Percentiles rank a stretch among this genome's conserved stretches.
Conservation (phyloP, 2,113 vertebrate species). For the Lycaon pictus region DNA sequence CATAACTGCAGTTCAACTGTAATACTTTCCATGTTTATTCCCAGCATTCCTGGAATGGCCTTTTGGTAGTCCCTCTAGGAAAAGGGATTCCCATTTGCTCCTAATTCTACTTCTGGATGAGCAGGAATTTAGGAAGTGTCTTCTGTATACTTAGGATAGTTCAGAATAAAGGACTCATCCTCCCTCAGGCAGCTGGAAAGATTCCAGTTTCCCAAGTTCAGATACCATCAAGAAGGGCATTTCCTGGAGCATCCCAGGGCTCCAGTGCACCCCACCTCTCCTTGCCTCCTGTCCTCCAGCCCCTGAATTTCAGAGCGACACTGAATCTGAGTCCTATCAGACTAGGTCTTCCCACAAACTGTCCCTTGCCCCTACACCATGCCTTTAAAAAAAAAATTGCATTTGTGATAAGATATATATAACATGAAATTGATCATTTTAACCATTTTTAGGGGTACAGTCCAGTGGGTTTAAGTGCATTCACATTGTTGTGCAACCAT, state of each 20-base stretch:
- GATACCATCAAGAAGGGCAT: not conserved
- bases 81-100: not conserved
- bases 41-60: not conserved
- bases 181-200: not conserved
- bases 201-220: not conserved
- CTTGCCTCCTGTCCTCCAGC: fast-evolving
- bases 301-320: not conserved
- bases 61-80: not conserved
- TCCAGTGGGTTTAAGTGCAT: not conserved
- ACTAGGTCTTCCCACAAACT: not conserved
- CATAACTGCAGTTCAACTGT: not conserved
- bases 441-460: not conserved
- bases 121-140: not conserved
- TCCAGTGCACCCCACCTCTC: fast-evolving
- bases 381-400: not conserved
- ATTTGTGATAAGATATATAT: not conserved
- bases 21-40: not conserved
- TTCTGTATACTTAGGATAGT: not conserved
- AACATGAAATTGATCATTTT: not conserved
- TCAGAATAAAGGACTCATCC: not conserved
- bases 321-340: not conserved
- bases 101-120: not conserved
- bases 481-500: not conserved
- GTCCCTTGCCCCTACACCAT: not conserved
- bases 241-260: not conserved